Conservation (phyloP, 2,113 vertebrate genomes). For the Azemiops feae region DNA sequence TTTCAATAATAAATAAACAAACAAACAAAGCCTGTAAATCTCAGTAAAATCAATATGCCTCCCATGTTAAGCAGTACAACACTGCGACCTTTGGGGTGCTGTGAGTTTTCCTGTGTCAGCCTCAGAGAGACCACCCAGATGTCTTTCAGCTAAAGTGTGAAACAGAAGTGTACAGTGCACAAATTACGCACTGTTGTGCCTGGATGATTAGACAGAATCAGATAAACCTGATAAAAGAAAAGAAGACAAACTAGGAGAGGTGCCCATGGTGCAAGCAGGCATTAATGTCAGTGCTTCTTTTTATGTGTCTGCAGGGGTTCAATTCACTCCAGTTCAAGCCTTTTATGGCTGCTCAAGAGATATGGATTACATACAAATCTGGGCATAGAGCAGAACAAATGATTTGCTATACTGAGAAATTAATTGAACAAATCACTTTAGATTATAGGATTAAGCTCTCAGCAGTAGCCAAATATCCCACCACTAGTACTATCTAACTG, state of each 20-base stretch:
- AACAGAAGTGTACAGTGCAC: neutral
- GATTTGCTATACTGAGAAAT: constrained; percentile 14
- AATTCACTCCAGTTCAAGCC: neutral
- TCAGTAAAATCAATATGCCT: neutral
- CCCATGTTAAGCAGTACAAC: neutral
- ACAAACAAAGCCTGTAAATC: neutral
- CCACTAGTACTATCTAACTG: neutral
- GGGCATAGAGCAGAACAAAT: neutral
- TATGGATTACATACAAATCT: neutral
- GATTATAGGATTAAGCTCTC: constrained; percentile 17
- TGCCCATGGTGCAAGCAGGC: constrained; percentile 2
- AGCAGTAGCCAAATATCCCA: neutral
- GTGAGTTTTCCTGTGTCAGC: neutral
- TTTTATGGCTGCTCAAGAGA: neutral
- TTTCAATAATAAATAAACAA: neutral
- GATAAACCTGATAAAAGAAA: constrained; percentile 12
- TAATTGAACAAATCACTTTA: constrained; percentile 4
- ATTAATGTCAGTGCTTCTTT: constrained; percentile 31
- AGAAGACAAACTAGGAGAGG: neutral
- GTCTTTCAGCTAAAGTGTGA: neutral
- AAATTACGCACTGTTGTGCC: neutral
- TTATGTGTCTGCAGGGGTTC: constrained; percentile 4
- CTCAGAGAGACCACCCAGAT: neutral
- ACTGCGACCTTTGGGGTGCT: neutral
- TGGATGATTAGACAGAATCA: neutral